These are phyloP conservation scores for Zosterops lateralis DNA, from an alignment of 2,113 vertebrate species.

Conservation along the genomic window DNA sequence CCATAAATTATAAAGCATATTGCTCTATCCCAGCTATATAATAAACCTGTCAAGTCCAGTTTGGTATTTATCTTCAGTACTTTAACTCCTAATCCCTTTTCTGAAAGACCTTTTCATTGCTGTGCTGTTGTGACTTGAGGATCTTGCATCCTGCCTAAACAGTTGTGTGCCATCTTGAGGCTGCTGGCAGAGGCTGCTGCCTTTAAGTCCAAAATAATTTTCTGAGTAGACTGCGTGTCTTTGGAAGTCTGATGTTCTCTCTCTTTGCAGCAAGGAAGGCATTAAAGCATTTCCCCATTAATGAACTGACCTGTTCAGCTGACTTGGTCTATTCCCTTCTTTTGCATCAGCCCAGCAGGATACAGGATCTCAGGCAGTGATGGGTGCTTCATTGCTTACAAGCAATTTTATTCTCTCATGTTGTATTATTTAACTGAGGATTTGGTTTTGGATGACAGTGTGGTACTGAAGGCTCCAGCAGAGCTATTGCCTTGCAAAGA, in stretches of 20 bases:
- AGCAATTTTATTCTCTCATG: not conserved
- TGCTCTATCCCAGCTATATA: not conserved
- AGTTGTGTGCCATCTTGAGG: not conserved
- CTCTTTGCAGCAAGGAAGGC: not conserved
- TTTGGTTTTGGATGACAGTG: not conserved
- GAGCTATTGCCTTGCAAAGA: not conserved
- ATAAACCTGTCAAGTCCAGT: not conserved
- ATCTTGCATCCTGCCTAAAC: not conserved
- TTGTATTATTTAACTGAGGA: not conserved
- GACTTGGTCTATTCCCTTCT: not conserved
- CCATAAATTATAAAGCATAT: not conserved
- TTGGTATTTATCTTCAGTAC: not conserved
- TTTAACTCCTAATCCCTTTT: not conserved
- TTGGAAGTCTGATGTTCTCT: not conserved
- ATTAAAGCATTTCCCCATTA: not conserved
- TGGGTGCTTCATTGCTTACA: not conserved
- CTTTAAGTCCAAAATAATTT: not conserved
- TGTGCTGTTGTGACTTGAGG: not conserved
- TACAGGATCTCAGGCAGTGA: not conserved
- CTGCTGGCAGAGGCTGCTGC: slow-evolving; percentile 11
- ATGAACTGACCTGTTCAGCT: not conserved
- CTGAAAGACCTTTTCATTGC: not conserved
- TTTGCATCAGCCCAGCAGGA: not conserved
- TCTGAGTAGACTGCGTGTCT: not conserved
- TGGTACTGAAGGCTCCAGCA: not conserved